Evolutionary conservation across 2,888 invertebrate genomes (phyloP).

Genomic region (Pollenia griseotomentosa): DNA sequence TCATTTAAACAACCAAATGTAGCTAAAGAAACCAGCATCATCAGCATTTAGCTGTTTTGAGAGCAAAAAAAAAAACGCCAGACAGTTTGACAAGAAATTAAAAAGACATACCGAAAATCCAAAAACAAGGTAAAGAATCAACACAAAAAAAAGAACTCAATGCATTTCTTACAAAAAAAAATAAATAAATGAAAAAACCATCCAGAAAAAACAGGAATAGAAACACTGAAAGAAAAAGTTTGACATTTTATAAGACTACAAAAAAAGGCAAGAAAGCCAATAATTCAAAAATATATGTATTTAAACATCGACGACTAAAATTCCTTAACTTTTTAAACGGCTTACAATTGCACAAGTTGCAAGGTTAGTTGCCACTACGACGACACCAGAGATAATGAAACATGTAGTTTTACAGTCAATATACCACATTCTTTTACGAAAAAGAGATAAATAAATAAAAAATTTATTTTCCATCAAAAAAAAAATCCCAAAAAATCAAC

Average conservation of each 20-base stretch:
- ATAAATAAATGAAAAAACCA: not conserved
- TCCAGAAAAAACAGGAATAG: conserved; percentile 15
- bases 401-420: conserved; percentile 46
- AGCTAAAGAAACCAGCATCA: not conserved
- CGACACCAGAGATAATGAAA: conserved; percentile 32
- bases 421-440: conserved; percentile 48
- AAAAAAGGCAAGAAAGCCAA: not conserved
- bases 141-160: not conserved
- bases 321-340: conserved; percentile 35
- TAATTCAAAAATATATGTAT: not conserved
- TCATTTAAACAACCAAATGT: not conserved
- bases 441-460: conserved; percentile 22
- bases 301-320: not conserved
- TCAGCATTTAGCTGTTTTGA: not conserved
- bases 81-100: conserved; percentile 46
- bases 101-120: conserved; percentile 12
- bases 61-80: not conserved
- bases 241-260: not conserved
- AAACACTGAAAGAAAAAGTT: conserved; percentile 31
- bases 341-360: conserved; percentile 61
- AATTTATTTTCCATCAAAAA: not conserved
- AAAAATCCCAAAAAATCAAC: conserved; percentile 28
- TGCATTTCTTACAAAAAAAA: conserved; percentile 11
- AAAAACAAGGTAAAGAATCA: not conserved
- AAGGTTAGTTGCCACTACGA: conserved; percentile 38